These are phyloP conservation scores for Grantiella picta DNA, from an alignment of 2,113 vertebrate genomes.

Conservation along the genomic window DNA sequence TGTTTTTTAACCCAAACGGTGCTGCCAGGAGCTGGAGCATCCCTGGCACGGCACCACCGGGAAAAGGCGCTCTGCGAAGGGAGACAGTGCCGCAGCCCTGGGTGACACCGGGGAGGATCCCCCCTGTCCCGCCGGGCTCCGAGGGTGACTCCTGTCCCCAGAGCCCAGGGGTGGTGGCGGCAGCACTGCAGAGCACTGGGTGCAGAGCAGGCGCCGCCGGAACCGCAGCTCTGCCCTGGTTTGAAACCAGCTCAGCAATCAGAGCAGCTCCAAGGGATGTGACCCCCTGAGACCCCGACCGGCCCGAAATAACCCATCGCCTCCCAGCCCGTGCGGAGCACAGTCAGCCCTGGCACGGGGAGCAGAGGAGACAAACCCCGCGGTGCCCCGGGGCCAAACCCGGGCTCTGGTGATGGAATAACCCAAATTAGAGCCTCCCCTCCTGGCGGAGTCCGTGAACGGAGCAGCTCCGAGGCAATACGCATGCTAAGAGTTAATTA, in stretches of 20 bases:
- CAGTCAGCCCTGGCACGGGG: neutral
- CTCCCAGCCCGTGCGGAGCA: neutral
- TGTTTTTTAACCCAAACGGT: fast-evolving
- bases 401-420: neutral
- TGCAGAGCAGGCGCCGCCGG: neutral
- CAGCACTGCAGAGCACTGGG: neutral
- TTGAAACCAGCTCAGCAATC: neutral
- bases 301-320: neutral
- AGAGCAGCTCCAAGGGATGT: neutral
- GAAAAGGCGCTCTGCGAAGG: fast-evolving
- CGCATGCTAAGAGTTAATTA: constrained; percentile 1
- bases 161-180: fast-evolving
- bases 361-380: neutral
- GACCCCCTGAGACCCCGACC: neutral
- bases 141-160: neutral
- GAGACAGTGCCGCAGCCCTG: neutral
- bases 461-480: neutral
- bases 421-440: neutral
- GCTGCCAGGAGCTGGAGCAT: neutral
- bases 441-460: neutral
- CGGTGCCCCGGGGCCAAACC: neutral
- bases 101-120: fast-evolving
- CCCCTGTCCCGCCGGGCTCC: fast-evolving
- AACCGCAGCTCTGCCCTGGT: neutral
- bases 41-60: fast-evolving